Conservation (phyloP, 2,797 vertebrate genomes). For the Lycodopsis pacificus region DNA sequence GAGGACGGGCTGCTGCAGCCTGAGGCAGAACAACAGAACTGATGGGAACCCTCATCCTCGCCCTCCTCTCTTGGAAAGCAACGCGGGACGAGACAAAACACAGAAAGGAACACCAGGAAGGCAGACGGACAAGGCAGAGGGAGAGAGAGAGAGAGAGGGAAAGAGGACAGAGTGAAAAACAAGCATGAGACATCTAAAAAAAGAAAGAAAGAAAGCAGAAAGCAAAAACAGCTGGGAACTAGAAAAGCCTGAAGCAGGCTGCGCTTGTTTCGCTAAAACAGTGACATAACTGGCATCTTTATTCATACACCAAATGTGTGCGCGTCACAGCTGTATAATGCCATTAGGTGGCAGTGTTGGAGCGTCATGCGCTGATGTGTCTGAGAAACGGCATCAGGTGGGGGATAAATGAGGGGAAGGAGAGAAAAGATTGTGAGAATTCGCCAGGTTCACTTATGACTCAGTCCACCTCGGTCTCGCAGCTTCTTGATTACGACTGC, state of each 20-base stretch:
- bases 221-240: constrained; percentile 40
- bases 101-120: constrained; percentile 38
- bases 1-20: constrained; percentile 93
- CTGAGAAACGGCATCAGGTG: constrained; percentile 38
- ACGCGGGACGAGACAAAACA: constrained; percentile 62
- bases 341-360: constrained; percentile 80
- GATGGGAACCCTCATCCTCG: constrained; percentile 89
- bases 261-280: constrained; percentile 5
- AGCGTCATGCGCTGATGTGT: constrained; percentile 57
- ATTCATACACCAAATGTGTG: neutral
- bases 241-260: neutral
- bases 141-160: constrained; percentile 17
- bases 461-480: constrained; percentile 62
- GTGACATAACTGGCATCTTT: constrained; percentile 6
- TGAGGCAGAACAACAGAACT: constrained; percentile 93
- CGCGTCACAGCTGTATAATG: constrained; percentile 1
- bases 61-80: constrained; percentile 84
- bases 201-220: constrained; percentile 52
- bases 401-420: constrained; percentile 47
- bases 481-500: constrained; percentile 47
- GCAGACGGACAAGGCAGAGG: constrained; percentile 42
- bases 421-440: constrained; percentile 35
- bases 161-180: constrained; percentile 54
- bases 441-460: constrained; percentile 66
- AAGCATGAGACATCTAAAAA: constrained; percentile 45